Conservation (phyloP, 1,140 invertebrate species). For the Manduca sexta region DNA sequence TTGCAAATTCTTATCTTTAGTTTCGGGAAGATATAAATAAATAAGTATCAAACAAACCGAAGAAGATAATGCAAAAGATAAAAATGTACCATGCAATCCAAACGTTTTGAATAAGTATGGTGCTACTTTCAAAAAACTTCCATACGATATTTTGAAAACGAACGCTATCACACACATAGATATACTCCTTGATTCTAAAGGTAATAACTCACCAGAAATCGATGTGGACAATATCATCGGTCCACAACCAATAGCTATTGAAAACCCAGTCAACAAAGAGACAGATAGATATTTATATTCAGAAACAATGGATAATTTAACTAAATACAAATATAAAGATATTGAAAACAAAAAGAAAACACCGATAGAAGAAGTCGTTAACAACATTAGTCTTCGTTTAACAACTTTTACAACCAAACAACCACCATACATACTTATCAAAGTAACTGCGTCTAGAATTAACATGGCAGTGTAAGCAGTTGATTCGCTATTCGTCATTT, state of each 20-base stretch:
- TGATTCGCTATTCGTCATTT: constrained; percentile 5
- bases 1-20: constrained; percentile 17
- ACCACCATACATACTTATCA: constrained; percentile 12
- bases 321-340: constrained; percentile 11
- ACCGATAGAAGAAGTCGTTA: not conserved
- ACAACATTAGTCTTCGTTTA: constrained; percentile 5
- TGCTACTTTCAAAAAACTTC: constrained; percentile 11
- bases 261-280: constrained; percentile 10
- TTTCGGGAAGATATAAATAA: constrained; percentile 19
- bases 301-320: constrained; percentile 7
- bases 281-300: constrained; percentile 12
- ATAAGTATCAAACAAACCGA: constrained; percentile 10
- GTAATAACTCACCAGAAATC: constrained; percentile 14
- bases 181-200: constrained; percentile 8
- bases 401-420: constrained; percentile 9
- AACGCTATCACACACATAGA: constrained; percentile 7
- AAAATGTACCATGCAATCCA: constrained; percentile 12
- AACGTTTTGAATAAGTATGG: constrained; percentile 12
- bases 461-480: constrained; percentile 12
- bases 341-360: constrained; percentile 3
- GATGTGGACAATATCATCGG: constrained; percentile 9
- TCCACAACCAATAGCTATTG: constrained; percentile 9
- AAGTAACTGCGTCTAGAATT: constrained; percentile 11
- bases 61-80: constrained; percentile 7
- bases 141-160: constrained; percentile 4